Base-by-base conservation (phyloP, 2,888 invertebrate species). In the Idaea straminata region DNA sequence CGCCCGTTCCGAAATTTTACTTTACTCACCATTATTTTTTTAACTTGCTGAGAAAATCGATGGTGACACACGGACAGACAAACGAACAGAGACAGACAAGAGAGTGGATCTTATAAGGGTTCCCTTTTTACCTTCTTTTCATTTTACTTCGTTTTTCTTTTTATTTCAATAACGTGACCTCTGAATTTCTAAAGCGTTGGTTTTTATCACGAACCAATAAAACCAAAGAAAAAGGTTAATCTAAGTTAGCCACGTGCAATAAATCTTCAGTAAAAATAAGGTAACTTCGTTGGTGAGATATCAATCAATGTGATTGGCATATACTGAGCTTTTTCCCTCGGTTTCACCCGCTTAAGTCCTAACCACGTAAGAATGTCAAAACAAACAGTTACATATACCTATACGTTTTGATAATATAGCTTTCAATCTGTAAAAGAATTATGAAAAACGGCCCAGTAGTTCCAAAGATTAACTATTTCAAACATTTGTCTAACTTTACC, bases 231-330 rank as follows among this genome's bases (percentile, higher is more conserved):
- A 47, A 47, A 47, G 47, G 47, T 47, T 13, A 13, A 47, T 47
- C 47, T 47, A 47, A 47, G 10, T 47, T 47, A 5, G 47, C 47
- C 47, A 47, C 13, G 47, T 47, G 47, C 47, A 13, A 47, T 47
- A 47, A 47, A 47, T 47, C 47, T 47, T 6, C 47, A 13, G 10
- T 13, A 47, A 47, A 25, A 47, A 47, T 47, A 13, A 47, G 13
- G 47, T 47, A 15, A 64, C 36, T 35, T 60, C 47, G 36, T 35
- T 35, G 61, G 57, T 61, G 16, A 47, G 47, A 5, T 34, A 61
- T 61, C 61, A 47, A 61, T 61, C 61, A 61, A 47, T 47, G 16
- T 10, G 61, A 61, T 61, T 61, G 61, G 15, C 61, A 47, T 57
- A 47, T 61, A 47, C 61, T 10, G 25, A 7, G 47, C 47, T 47